Conservation (phyloP, 2,888 invertebrate species). For the Scaeva pyrastri region DNA sequence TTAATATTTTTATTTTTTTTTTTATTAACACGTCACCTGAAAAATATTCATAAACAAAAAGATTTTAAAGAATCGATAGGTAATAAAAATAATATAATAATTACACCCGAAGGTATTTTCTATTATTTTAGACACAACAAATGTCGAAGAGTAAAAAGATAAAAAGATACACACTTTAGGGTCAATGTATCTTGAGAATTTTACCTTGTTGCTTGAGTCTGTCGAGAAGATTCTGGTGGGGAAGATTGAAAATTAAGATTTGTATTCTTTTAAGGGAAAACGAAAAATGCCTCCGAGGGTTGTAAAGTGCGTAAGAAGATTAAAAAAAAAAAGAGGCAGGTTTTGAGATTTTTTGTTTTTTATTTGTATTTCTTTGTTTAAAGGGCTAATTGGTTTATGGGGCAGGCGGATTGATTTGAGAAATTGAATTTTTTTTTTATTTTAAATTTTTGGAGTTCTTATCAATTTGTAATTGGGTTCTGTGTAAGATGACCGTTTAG, state of each 20-base stretch:
- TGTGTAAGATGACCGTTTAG: not conserved
- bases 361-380: slow-evolving; percentile 1
- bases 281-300: slow-evolving; percentile 21
- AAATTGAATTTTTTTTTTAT: not conserved
- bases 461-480: not conserved
- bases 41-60: not conserved
- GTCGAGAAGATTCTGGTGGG: not conserved
- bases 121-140: not conserved
- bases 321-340: not conserved
- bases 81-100: slow-evolving; percentile 43
- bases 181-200: slow-evolving; percentile 69
- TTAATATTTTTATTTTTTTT: not conserved
- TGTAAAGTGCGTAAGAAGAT: slow-evolving; percentile 21
- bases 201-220: slow-evolving; percentile 61
- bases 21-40: slow-evolving; percentile 6
- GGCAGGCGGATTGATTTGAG: not conserved
- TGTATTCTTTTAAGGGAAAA: slow-evolving; percentile 4
- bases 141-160: slow-evolving; percentile 23
- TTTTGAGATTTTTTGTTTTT: not conserved
- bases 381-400: slow-evolving; percentile 10
- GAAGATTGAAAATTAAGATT: slow-evolving; percentile 37
- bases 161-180: slow-evolving; percentile 26
- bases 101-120: slow-evolving; percentile 59
- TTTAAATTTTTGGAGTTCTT: not conserved
- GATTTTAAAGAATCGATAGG: slow-evolving; percentile 59